Conservation (phyloP, 2,888 invertebrate species). For the Abrostola tripartita region DNA sequence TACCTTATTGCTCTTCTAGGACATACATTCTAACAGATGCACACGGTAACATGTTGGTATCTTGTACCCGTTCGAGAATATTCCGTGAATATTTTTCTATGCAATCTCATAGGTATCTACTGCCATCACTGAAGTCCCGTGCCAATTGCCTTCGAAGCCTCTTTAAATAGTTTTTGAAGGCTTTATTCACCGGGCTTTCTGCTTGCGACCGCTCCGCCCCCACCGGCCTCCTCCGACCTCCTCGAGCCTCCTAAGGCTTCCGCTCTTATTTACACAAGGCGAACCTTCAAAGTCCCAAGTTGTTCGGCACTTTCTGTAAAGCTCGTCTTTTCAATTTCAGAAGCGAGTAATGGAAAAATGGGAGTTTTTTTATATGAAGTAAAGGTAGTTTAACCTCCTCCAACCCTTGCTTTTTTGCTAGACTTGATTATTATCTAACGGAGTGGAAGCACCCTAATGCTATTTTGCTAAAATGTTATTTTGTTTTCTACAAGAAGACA, state of each 20-base stretch:
- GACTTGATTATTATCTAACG: conserved; percentile 1
- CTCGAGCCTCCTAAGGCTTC: conserved; percentile 60
- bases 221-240: conserved; percentile 45
- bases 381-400: conserved; percentile 23
- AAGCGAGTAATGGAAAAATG: conserved; percentile 60
- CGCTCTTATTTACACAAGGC: conserved; percentile 80
- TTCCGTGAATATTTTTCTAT: conserved; percentile 15
- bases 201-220: conserved; percentile 65
- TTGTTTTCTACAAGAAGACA: too few species aligned
- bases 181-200: conserved; percentile 70
- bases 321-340: conserved; percentile 62
- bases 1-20: conserved; percentile 27
- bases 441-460: neutral
- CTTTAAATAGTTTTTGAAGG: conserved; percentile 84
- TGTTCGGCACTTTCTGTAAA: conserved; percentile 69
- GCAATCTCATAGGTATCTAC: conserved; percentile 29
- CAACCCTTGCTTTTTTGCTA: conserved; percentile 12
- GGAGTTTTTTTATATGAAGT: conserved; percentile 26
- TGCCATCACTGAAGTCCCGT: conserved; percentile 59
- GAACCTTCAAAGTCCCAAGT: conserved; percentile 77
- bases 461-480: neutral
- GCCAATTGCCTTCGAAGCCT: conserved; percentile 79
- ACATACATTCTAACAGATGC: conserved; percentile 32
- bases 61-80: conserved; percentile 3
- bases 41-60: conserved; percentile 25